Evolutionary conservation across 2,113 vertebrate species (phyloP), one percentile per base, ranked within the genome.

Genomic region (Syrmaticus mikado): DNA sequence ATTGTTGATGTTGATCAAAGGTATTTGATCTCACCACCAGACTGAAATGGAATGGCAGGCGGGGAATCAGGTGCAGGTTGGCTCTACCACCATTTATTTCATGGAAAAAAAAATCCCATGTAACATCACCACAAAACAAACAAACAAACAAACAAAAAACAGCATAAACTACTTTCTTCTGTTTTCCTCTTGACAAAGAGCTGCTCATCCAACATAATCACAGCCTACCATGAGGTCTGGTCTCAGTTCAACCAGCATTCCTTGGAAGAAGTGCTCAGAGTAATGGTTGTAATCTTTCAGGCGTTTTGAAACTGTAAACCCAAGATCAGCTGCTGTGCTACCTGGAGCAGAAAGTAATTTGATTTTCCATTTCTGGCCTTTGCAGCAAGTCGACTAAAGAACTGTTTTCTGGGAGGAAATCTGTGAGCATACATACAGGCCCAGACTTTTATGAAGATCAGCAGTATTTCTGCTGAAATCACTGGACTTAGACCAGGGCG

Each of bases 181-280:
- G 16, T 4, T 62, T 13, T 61, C 8, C 28, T 20, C 27, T 16
- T 12, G 27, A 62, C 18, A 18, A 57, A 32, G 40, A 74, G 36
- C 45, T 24, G 4, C 32, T 34, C 40, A 11, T n/a, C 12, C 27
- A 34, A 27, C 0, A 0, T 22, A 38, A 8, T 2, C 40, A 53
- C n/a, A 67, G 30, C 61, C 15, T 36, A 45, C 55, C 17, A 66
- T 6, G 25, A 46, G 15, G 2, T 8, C 30, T 66, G 41, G 18
- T 24, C 36, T 30, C 52, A 20, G 22, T 43, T 53, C 34, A 25
- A 9, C 32, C 32, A 22, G 4, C 7, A 15, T 48, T 52, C 5
- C 53, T 52, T 3, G 4, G 20, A 48, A 38, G 62, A 62, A 64
- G 53, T 2, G 16, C 21, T 10, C 38, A 43, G 25, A 9, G 11